Evolutionary conservation across 2,797 vertebrate genomes (phyloP), one percentile per base, ranked within the genome.

Genomic region (Acanthis flammea): DNA sequence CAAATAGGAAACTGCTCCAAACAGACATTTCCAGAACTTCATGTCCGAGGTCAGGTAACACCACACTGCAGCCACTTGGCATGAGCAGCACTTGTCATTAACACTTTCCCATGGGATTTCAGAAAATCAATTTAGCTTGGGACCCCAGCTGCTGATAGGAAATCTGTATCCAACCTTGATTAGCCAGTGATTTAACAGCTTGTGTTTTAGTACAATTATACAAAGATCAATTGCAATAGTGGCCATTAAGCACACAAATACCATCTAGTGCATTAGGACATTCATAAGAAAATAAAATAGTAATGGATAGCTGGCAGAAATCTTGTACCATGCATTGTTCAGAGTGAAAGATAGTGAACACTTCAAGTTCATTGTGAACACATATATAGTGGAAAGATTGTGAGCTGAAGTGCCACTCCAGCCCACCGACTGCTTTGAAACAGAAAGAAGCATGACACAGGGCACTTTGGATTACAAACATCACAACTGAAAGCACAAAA

Each of bases 371-470:
- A 54, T 5, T 31, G 54, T 30, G 45, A 31, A 82, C 3, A 1
- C 3, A 1, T 9, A 30, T 0, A 0, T 21, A 48, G 55, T 1
- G 2, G 33, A 57, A 88, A 14, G 42, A 68, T 0, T 30, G 31
- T 12, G 33, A 58, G 24, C 25, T 58, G 25, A 80, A 88, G 33
- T 23, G 33, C 12, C n/a, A 39, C 45, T 81, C 48, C 44, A 71
- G 37, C 31, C 35, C 65, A 33, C 63, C 0, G 0, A 42, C 60
- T 65, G 48, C 50, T 68, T 82, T 31, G 16, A 55, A 91, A 83
- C 4, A 47, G 14, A 31, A 57, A 47, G 39, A 23, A 45, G 4
- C 7, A 37, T 1, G 12, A 50, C 7, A 55, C 3, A 50, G 0
- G 2, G 25, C 53, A 77, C 48, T 73, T 23, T 2, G 7, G 31